Evolutionary conservation across 2,113 vertebrate genomes (phyloP).

Genomic region (Xiphophorus hellerii): DNA sequence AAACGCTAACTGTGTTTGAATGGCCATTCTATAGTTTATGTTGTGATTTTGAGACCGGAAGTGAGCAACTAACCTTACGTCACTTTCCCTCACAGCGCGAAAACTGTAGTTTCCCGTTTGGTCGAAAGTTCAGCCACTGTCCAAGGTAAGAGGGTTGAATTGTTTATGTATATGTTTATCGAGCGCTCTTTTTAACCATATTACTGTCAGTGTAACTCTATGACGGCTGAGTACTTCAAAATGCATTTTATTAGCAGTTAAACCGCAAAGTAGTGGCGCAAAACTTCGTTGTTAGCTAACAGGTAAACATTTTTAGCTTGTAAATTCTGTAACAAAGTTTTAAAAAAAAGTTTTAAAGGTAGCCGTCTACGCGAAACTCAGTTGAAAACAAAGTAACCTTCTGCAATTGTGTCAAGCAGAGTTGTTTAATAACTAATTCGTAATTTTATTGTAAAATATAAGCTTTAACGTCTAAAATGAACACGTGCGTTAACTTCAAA

Average conservation of each 20-base stretch:
- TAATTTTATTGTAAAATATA: too few species aligned
- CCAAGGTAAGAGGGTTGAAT: not conserved
- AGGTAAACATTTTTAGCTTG: not conserved
- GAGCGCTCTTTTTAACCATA: rapidly evolving
- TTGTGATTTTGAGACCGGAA: constrained; percentile 40
- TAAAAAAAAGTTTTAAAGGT: too few species aligned
- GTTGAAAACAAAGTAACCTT: too few species aligned
- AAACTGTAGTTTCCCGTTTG: constrained; percentile 14
- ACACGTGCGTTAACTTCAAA: too few species aligned
- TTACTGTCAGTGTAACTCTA: not conserved
- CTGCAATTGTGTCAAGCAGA: too few species aligned
- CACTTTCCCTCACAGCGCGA: constrained; percentile 45
- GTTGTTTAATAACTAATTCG: too few species aligned
- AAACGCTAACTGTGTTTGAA: not conserved
- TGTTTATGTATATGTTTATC: not conserved
- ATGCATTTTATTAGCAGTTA: not conserved
- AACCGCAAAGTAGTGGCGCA: not conserved
- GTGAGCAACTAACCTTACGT: not conserved
- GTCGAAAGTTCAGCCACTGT: not conserved
- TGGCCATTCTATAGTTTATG: not conserved
- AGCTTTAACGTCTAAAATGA: too few species aligned
- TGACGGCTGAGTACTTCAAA: rapidly evolving
- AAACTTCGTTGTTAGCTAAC: not conserved
- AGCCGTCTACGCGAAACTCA: too few species aligned
- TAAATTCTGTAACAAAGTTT: not conserved